phyloP scores from a whole-genome alignment of 2,888 invertebrate genomes.

The Catocala sponsa region DNA sequence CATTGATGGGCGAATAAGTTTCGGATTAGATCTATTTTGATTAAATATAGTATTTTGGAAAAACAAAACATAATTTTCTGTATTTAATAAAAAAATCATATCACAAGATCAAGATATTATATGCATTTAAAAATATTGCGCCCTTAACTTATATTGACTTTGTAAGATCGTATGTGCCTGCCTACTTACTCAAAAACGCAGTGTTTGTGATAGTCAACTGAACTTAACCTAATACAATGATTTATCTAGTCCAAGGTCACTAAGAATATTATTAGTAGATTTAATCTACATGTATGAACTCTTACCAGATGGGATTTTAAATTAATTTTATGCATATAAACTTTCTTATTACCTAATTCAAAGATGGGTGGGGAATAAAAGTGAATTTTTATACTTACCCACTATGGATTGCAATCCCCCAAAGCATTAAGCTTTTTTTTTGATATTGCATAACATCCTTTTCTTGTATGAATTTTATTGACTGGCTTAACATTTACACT shows the following conservation, averaged over 20 bases:
- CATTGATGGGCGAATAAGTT: conserved; percentile 8
- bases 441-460: neutral
- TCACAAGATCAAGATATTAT: too few species aligned
- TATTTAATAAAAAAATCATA: too few species aligned
- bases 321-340: conserved; percentile 65
- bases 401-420: conserved; percentile 48
- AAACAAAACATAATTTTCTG: neutral
- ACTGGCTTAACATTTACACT: conserved; percentile 6
- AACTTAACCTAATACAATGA: conserved; percentile 71
- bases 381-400: conserved; percentile 72
- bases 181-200: conserved; percentile 56
- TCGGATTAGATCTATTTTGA: neutral
- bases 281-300: conserved; percentile 73
- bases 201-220: conserved; percentile 49
- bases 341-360: conserved; percentile 67
- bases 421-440: conserved; percentile 20
- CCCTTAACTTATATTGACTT: conserved; percentile 8
- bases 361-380: conserved; percentile 67
- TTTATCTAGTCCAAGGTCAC: conserved; percentile 66
- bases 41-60: too few species aligned
- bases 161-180: conserved; percentile 49
- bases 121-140: conserved; percentile 47
- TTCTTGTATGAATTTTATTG: neutral
- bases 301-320: conserved; percentile 59
- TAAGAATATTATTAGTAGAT: conserved; percentile 76